These are phyloP conservation scores for Cyclophora punctaria DNA, from an alignment of 2,888 invertebrate genomes.

Conservation along the genomic window DNA sequence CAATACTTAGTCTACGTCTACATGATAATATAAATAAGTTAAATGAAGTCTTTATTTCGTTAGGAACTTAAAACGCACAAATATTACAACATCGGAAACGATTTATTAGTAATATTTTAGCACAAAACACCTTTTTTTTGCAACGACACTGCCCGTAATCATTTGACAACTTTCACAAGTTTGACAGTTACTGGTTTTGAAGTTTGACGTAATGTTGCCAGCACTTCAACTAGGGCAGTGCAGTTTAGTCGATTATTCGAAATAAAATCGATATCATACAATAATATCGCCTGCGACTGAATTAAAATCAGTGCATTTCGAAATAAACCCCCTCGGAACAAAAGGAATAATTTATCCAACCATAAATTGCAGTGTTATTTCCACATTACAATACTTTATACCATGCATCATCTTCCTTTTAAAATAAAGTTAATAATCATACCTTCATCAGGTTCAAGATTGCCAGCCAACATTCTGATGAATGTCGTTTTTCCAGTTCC, in stretches of 20 bases:
- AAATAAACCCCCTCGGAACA: background rate
- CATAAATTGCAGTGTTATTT: background rate
- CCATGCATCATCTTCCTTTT: background rate
- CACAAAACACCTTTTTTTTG: conserved; percentile 30
- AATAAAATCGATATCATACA: too few species aligned
- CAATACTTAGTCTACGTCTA: conserved; percentile 39
- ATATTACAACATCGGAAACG: conserved; percentile 2
- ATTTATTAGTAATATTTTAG: conserved; percentile 2
- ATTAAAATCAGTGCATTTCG: too few species aligned
- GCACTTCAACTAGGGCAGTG: background rate
- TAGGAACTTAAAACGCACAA: conserved; percentile 5
- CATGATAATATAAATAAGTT: conserved; percentile 24
- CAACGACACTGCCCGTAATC: conserved; percentile 31
- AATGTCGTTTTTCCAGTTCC: conserved; percentile 99
- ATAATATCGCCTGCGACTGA: too few species aligned
- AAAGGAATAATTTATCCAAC: background rate
- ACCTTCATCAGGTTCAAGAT: conserved; percentile 90
- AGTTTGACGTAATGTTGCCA: conserved; percentile 34
- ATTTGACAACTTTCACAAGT: conserved; percentile 54
- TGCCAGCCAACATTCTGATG: conserved; percentile 98
- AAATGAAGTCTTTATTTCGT: conserved; percentile 16
- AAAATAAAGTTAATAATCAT: conserved; percentile 24
- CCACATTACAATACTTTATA: too few species aligned
- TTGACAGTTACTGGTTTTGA: conserved; percentile 20
- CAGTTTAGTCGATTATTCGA: conserved; percentile 4